These are phyloP conservation scores for Glareola pratincola DNA, from an alignment of 2,113 vertebrate genomes.

Conservation along the genomic window DNA sequence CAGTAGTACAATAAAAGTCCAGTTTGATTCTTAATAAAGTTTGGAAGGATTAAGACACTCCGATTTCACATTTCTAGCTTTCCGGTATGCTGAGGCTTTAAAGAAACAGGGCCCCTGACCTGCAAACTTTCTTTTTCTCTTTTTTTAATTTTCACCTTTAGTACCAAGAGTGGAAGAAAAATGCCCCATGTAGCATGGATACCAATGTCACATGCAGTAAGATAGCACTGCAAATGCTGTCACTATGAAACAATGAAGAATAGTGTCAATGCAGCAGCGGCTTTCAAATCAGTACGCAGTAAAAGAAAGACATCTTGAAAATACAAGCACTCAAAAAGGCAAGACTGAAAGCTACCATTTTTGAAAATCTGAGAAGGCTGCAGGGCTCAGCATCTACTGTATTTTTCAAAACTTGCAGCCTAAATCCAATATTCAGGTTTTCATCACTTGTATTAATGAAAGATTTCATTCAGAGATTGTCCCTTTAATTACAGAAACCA, in stretches of 20 bases:
- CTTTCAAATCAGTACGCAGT: background rate
- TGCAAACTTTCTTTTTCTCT: background rate
- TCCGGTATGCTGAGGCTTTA: background rate
- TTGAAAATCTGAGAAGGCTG: background rate
- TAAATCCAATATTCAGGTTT: background rate
- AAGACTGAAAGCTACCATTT: background rate
- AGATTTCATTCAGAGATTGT: background rate
- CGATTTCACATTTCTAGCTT: background rate
- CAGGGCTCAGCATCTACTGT: background rate
- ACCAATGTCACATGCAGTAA: background rate
- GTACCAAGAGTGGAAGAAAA: background rate
- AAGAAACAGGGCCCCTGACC: background rate
- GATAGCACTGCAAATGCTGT: background rate
- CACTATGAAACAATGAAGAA: background rate
- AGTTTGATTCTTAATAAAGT: background rate
- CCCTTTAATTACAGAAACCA: background rate
- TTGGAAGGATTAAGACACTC: background rate
- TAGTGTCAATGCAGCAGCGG: background rate
- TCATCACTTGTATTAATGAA: background rate
- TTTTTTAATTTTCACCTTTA: background rate
- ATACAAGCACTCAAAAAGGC: background rate
- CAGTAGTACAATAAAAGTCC: background rate
- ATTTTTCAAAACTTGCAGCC: background rate
- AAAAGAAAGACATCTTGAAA: background rate
- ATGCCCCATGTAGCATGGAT: background rate